Evolutionary conservation across 2,797 vertebrate species (phyloP).

Genomic region (Peromyscus nudipes): DNA sequence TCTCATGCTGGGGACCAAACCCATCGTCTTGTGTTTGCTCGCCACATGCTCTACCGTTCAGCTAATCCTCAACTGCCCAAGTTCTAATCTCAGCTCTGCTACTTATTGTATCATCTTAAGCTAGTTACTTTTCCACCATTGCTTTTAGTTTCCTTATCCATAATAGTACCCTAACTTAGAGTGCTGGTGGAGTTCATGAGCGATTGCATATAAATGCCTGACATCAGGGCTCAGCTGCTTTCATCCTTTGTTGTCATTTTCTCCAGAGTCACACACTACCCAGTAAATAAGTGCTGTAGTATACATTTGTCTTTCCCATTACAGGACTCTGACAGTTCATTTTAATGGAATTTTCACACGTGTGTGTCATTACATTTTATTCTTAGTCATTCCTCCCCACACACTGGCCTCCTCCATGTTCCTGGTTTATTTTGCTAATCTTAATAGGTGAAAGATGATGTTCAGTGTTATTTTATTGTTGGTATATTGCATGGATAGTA

Average conservation of each 20-base stretch:
- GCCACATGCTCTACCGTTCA: background rate
- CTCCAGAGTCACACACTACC: background rate
- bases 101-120: background rate
- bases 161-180: background rate
- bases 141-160: background rate
- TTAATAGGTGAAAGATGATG: constrained; percentile 37
- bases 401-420: background rate
- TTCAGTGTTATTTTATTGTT: constrained; percentile 44
- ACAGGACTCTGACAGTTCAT: background rate
- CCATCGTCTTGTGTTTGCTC: background rate
- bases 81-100: constrained; percentile 29
- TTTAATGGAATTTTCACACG: background rate
- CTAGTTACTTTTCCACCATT: background rate
- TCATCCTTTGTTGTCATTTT: background rate
- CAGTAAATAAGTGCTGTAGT: background rate
- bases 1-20: background rate
- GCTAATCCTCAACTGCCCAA: background rate
- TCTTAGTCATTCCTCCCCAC: background rate
- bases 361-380: background rate
- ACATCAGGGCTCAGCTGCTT: background rate
- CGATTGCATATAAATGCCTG: background rate
- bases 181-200: background rate
- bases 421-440: background rate
- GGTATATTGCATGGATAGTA: background rate
- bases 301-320: background rate